Conservation (phyloP, 2,888 invertebrate genomes). For the Noctua pronuba region DNA sequence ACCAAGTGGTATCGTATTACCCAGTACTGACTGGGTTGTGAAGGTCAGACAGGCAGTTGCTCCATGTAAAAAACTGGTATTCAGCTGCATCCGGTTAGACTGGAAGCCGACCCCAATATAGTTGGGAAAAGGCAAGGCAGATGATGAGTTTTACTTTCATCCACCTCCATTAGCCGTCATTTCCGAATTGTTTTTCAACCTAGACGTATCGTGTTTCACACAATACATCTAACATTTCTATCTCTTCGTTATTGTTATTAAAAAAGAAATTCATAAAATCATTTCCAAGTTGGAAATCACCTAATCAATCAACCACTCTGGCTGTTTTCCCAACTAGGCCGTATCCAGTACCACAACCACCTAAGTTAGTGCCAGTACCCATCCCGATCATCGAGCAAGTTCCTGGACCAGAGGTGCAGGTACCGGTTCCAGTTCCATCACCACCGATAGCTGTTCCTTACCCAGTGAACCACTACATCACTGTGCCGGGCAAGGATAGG, state of each 20-base stretch:
- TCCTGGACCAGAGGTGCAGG: conserved; percentile 60
- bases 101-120: no score
- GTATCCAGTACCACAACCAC: conserved; percentile 77
- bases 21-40: no score
- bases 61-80: no score
- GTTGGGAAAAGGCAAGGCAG: no score
- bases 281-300: neutral
- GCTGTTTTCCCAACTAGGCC: conserved; percentile 62
- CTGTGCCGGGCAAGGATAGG: conserved; percentile 77
- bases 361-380: conserved; percentile 68
- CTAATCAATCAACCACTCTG: neutral
- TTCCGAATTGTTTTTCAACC: neutral
- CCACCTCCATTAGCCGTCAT: neutral
- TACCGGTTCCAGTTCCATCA: conserved; percentile 77
- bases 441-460: conserved; percentile 75
- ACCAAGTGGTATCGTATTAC: no score
- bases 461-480: conserved; percentile 76
- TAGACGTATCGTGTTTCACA: neutral
- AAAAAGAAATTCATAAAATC: neutral
- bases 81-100: no score
- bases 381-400: conserved; percentile 71
- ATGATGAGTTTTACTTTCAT: neutral
- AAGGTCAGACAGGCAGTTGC: no score
- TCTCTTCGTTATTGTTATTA: neutral
- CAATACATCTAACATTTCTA: neutral